Conservation (phyloP, 2,888 invertebrate genomes). For the Amiota minor region DNA sequence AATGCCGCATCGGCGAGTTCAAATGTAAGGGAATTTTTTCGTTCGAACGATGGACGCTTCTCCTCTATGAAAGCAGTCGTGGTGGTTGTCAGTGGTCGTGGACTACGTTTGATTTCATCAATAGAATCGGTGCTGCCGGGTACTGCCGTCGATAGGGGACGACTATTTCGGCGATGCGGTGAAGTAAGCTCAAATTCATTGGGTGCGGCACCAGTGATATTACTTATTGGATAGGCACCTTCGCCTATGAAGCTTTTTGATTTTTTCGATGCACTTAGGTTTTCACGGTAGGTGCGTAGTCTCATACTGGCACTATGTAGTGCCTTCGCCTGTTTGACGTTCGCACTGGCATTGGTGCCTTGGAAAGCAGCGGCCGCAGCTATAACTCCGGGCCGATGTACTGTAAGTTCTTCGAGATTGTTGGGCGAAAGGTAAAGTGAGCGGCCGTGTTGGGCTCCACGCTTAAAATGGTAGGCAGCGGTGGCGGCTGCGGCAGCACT, state of each 20-base stretch:
- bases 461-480: conserved; percentile 71
- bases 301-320: conserved; percentile 73
- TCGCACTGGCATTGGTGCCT: conserved; percentile 72
- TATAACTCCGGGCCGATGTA: conserved; percentile 69
- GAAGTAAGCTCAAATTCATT: conserved; percentile 72
- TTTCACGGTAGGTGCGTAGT: conserved; percentile 72
- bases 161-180: conserved; percentile 73
- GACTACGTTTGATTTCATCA: conserved; percentile 73
- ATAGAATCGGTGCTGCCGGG: conserved; percentile 59
- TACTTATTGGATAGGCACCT: conserved; percentile 54
- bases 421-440: conserved; percentile 73
- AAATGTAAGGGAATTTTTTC: conserved; percentile 70
- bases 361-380: conserved; percentile 71
- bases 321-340: conserved; percentile 71
- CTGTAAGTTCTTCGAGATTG: conserved; percentile 71
- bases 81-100: conserved; percentile 69
- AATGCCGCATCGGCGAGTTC: conserved; percentile 72
- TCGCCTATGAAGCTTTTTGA: conserved; percentile 74
- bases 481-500: conserved; percentile 69
- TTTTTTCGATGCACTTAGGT: conserved; percentile 72
- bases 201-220: conserved; percentile 38
- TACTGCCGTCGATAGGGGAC: conserved; percentile 68
- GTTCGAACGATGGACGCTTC: conserved; percentile 72
- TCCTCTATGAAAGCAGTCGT: conserved; percentile 71
- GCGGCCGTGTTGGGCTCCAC: conserved; percentile 71